Evolutionary conservation across 2,888 invertebrate genomes (phyloP), one percentile per base, ranked within the genome.

Genomic region (Coelopa pilipes): DNA sequence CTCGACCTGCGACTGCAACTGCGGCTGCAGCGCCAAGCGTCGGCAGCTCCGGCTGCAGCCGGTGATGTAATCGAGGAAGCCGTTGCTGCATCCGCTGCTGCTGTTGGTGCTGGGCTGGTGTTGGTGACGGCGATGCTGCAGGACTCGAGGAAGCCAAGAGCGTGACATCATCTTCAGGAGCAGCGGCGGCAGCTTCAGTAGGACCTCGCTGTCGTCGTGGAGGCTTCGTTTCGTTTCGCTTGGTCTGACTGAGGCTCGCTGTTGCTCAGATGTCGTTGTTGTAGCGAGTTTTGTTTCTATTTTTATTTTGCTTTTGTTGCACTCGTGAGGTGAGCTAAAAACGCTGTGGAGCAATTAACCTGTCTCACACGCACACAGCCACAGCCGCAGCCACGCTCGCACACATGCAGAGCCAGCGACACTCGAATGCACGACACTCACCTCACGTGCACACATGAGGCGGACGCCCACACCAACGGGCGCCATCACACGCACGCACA

Each of bases 321-420:
- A 13, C 34, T 45, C 17, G 7, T 59, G 46, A 10, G n/a, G 7
- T 59, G 46, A 10, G n/a, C n/a, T 5, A 45, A 19, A 24, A 53
- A 70, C 11, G 47, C 69, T 69, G 73, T 57, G 53, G 73, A 63
- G 53, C 69, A 73, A 73, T 73, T 73, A 73, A 69, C 69, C 73
- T 73, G 73, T 66, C 73, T 69, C 53, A 65, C 57, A 49, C 45
- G 12, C 50, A 12, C 66, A 34, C 68, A 62, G 15, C 19, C 46
- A 63, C 66, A 67, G 63, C 49, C 60, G 60, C 66, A 71, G 1
- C 3, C 63, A 63, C 13, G 19, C 21, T 21, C 5, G 15, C 62
- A 62, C 34, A 70, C 50, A 34, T 7, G 34, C 34, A 34, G 34
- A 34, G 4, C 2, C 34, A 34, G 34, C 34, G 2, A 34, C 34